Conservation (phyloP, 2,888 invertebrate species). For the Anodontia alba region DNA sequence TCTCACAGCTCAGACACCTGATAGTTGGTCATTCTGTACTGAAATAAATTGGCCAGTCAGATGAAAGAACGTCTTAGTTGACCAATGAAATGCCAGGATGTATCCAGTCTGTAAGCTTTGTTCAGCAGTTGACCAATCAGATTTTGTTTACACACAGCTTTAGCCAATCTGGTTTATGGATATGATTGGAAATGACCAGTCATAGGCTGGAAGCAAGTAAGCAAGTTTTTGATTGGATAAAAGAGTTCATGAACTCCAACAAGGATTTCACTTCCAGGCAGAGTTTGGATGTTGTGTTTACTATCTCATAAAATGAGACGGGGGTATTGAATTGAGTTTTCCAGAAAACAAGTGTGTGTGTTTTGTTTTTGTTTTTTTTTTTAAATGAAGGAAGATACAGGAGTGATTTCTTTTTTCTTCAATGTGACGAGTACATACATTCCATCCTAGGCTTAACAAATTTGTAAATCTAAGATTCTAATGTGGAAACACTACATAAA, state of each 20-base stretch:
- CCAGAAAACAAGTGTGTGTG: not conserved
- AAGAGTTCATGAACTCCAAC: not conserved
- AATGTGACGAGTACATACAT: not conserved
- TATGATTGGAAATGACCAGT: constrained; percentile 10
- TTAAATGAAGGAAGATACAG: not conserved
- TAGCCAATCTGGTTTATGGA: constrained; percentile 31
- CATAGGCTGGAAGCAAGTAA: not conserved
- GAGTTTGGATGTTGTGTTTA: not conserved
- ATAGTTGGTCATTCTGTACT: constrained; percentile 3
- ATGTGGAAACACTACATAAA: too few species aligned
- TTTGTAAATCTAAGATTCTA: too few species aligned
- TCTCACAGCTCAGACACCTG: constrained; percentile 67
- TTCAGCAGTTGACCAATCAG: constrained; percentile 22
- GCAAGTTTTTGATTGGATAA: constrained; percentile 3
- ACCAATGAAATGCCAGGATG: constrained; percentile 10
- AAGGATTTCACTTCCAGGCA: not conserved
- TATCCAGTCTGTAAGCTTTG: constrained; percentile 13
- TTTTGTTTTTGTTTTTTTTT: too few species aligned
- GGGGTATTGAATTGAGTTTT: not conserved
- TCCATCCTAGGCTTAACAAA: not conserved
- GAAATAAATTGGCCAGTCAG: constrained; percentile 7
- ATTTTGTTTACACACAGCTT: constrained; percentile 22
- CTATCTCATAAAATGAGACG: not conserved
- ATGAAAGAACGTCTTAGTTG: not conserved
- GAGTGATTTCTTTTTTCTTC: not conserved